Conservation (phyloP, 2,797 vertebrate species). For the Acipenser transmontanus region DNA sequence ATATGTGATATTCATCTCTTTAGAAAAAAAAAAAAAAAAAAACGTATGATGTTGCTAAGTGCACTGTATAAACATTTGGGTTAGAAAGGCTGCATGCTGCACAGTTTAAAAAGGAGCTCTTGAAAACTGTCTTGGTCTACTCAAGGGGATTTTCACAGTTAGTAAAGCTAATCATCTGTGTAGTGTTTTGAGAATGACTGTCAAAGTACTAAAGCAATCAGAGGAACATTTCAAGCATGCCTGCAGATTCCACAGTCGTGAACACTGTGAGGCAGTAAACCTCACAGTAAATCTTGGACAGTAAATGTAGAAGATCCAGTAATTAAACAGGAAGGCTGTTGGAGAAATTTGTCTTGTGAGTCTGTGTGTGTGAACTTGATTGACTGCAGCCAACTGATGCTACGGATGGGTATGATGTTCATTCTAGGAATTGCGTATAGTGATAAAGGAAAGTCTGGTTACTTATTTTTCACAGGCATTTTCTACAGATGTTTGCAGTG, state of each 20-base stretch:
- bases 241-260: slow-evolving; percentile 36
- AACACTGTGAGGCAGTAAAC: slow-evolving; percentile 21
- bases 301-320: background rate
- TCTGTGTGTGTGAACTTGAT: slow-evolving; percentile 43
- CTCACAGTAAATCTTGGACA: background rate
- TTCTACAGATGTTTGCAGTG: slow-evolving; percentile 63
- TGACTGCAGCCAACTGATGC: slow-evolving; percentile 74
- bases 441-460: slow-evolving; percentile 52
- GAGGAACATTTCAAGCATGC: slow-evolving; percentile 42
- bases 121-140: slow-evolving; percentile 49
- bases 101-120: background rate
- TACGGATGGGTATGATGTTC: slow-evolving; percentile 58
- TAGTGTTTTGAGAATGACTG: slow-evolving; percentile 39
- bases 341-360: background rate
- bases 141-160: slow-evolving; percentile 55
- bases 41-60: too few species aligned
- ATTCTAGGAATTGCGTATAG: slow-evolving; percentile 60
- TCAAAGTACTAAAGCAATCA: slow-evolving; percentile 53
- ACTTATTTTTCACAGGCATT: slow-evolving; percentile 62
- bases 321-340: background rate
- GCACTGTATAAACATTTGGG: too few species aligned
- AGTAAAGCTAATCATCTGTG: slow-evolving; percentile 61
- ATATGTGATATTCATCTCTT: too few species aligned
- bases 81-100: too few species aligned
- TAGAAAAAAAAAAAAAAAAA: background rate